Evolutionary conservation across 2,113 vertebrate species (phyloP), one percentile per base, ranked within the genome.

Genomic region (Nycticryphes semicollaris): DNA sequence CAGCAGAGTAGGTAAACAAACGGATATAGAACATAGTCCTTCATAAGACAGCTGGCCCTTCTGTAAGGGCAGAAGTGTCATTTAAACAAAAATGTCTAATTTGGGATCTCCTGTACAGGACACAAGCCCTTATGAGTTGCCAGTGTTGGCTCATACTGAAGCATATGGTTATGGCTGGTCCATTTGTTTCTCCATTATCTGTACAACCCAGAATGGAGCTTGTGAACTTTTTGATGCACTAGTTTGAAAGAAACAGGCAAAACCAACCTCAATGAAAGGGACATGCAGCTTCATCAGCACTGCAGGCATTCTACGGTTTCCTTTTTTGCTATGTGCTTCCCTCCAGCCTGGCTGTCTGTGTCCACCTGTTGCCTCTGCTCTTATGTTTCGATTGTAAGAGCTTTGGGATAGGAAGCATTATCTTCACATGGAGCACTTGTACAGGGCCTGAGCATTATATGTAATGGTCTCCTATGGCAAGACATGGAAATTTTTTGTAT

Each of bases 1-100:
- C 95, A 98, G 97, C 97, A 98, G 89, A 98, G 95, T 84, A 97
- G 97, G 96, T 97, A 98, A 98, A 98, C 97, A 98, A 96, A 98
- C 95, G 1, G 84, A 97, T 98, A 97, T 97, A 97, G 97, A 96
- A 94, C 94, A 96, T 56, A 97, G 93, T 87, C 92, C 94, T 94
- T 64, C 51, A 37, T 75, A 85, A 84, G 94, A 97, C 97, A 98
- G 97, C 97, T 98, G 97, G 77, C 1, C n/a, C n/a, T n/a, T n/a
- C 96, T 93, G 84, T 53, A 85, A 90, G 93, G 93, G 91, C 70
- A 97, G 93, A 81, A 93, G 75, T 94, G 93, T 96, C 96, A 93
- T 98, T 97, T 95, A 90, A 96, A 95, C 94, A 95, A 97, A 97
- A 97, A 96, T 91, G 93, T 74, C 95, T 91, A 93, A 94, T 96